phyloP scores from a whole-genome alignment of 2,113 vertebrate genomes.

The Oncorhynchus gorbuscha region DNA sequence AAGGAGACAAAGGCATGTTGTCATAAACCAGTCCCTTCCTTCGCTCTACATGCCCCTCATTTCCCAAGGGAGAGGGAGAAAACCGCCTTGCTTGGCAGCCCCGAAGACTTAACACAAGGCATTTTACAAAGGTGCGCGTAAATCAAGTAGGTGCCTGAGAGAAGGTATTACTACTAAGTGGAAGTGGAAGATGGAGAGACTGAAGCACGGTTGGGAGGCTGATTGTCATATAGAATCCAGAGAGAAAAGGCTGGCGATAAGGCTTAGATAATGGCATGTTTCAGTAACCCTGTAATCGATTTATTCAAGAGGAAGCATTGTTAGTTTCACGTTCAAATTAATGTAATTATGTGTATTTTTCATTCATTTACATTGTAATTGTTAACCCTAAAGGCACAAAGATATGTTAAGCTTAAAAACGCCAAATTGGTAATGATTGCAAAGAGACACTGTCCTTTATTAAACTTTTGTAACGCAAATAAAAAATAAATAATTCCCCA shows the following conservation, averaged over 20 bases:
- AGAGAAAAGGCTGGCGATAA: background rate
- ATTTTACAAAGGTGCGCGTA: conserved; percentile 26
- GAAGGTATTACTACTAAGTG: conserved; percentile 10
- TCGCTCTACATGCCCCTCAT: conserved; percentile 14
- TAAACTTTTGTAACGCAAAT: too few relatives aligned
- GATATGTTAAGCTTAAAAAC: too few relatives aligned
- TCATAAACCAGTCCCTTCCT: conserved; percentile 25
- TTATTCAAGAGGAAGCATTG: background rate
- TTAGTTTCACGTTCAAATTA: background rate
- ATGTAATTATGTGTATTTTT: background rate
- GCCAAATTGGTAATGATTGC: too few relatives aligned
- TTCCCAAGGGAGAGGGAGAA: background rate
- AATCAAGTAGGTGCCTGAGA: conserved; percentile 21
- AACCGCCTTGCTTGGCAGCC: conserved; percentile 11
- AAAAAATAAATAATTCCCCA: too few relatives aligned
- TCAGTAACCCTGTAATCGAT: background rate
- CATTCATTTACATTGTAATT: background rate
- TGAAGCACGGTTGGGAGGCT: too few relatives aligned
- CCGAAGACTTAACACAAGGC: conserved; percentile 18
- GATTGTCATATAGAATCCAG: conserved; percentile 3
- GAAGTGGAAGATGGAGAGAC: too few relatives aligned
- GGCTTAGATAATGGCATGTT: conserved; percentile 14
- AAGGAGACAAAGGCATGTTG: conserved; percentile 22
- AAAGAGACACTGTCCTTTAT: too few relatives aligned
- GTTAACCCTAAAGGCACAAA: too few relatives aligned